These are phyloP conservation scores for Lasioglossum malachurum DNA, from an alignment of 2,888 invertebrate species.

Conservation along the genomic window DNA sequence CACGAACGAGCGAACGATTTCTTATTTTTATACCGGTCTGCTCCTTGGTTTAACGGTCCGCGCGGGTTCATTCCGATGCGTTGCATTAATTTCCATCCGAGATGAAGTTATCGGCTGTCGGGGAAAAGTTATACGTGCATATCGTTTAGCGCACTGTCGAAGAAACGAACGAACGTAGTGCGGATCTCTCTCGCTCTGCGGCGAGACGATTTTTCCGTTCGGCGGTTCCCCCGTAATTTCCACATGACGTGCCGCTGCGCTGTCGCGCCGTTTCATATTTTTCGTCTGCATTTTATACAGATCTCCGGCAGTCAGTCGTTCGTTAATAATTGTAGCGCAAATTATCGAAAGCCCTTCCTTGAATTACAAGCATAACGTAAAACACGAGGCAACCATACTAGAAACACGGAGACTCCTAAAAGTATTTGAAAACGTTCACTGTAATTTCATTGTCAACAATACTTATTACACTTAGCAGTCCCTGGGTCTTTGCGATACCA, in stretches of 20 bases:
- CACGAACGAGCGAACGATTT: constrained; percentile 21
- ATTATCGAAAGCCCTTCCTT: not conserved
- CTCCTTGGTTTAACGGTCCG: constrained; percentile 18
- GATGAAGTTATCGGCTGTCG: constrained; percentile 45
- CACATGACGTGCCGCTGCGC: constrained; percentile 1
- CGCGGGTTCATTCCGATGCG: constrained; percentile 16
- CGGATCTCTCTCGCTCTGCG: not conserved
- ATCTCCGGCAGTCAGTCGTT: not conserved
- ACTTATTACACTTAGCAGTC: no score
- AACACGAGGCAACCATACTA: not conserved
- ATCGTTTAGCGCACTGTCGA: constrained; percentile 41
- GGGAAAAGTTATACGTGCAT: constrained; percentile 44
- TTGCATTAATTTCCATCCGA: constrained; percentile 44
- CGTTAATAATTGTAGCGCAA: constrained; percentile 22
- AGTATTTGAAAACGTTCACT: not conserved
- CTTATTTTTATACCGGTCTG: not conserved
- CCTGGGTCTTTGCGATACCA: no score
- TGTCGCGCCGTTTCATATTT: constrained; percentile 12
- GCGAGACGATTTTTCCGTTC: constrained; percentile 27
- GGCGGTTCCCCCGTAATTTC: constrained; percentile 27
- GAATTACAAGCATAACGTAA: not conserved
- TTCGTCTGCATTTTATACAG: not conserved
- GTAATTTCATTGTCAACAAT: no score
- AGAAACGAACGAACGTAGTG: constrained; percentile 25
- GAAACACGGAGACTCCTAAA: not conserved